Base-by-base conservation (phyloP, 92 coral and sea anemone genomes). In the Phenganax subtilis region DNA sequence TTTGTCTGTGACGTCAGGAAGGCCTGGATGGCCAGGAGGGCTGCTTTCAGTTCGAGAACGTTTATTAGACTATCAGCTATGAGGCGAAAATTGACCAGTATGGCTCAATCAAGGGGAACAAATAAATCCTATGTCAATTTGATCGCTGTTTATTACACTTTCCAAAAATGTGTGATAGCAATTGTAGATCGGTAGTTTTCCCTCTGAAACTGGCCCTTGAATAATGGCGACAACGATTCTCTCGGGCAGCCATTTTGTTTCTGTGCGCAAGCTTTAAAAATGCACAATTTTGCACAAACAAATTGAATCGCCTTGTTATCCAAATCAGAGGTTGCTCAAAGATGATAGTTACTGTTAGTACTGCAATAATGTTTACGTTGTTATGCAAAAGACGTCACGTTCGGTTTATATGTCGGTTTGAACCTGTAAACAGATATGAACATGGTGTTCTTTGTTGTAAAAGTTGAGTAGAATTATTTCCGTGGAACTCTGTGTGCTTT, bases 11-110 rank as follows among this genome's bases (percentile, higher is more conserved):
- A 5, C 51, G 28, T n/a, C 44, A 74, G 79, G 54, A 74, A 74
- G 79, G 79, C 52, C 79, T 74, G 20, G 79, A 74, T 74, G 61
- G 75, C 75, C 73, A 81, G 76, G 11, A 81, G 76, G 51, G 65
- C 85, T 14, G 85, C 77, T 54, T 67, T 57, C 51, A 54, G 20
- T 28, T 66, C 85, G 65, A 81, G 76, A 54, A 81, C 16, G 74
- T 67, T 81, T n/a, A n/a, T n/a, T n/a, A n/a, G n/a, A n/a, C n/a
- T n/a, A n/a, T n/a, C n/a, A n/a, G n/a, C n/a, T n/a, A n/a, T n/a
- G n/a, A n/a, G n/a, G n/a, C n/a, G n/a, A n/a, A n/a, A n/a, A n/a
- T n/a, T n/a, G n/a, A n/a, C n/a, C n/a, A n/a, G n/a, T n/a, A n/a
- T n/a, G n/a, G n/a, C n/a, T n/a, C n/a, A n/a, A n/a, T n/a, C n/a